A percentile compares a stretch with the other conserved stretches of the same genome.
phyloP scores from a whole-genome alignment of 2,113 vertebrate genomes.

The Eulacestoma nigropectus region DNA sequence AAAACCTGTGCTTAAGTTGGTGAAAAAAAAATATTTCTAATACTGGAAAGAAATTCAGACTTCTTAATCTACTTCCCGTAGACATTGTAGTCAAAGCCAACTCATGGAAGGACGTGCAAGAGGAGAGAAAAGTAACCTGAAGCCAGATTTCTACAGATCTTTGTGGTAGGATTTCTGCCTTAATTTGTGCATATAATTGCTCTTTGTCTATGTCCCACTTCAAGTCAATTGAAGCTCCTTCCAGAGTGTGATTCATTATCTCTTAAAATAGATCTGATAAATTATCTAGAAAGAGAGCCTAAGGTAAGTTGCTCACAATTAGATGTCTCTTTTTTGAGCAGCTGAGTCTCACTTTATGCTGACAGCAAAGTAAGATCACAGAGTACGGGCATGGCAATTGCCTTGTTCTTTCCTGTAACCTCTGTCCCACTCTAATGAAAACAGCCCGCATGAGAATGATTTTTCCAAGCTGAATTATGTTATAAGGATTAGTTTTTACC shows the following conservation, averaged over 20 bases:
- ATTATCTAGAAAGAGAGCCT: constrained; percentile 1
- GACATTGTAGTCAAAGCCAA: not conserved
- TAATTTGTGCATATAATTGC: constrained; percentile 12
- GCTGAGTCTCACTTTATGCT: not conserved
- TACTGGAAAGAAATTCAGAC: not conserved
- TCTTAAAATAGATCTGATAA: not conserved
- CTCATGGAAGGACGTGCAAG: not conserved
- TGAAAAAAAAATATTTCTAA: not conserved
- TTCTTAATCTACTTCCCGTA: not conserved
- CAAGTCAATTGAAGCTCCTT: constrained; percentile 1
- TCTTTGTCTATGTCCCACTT: not conserved
- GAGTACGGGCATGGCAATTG: not conserved
- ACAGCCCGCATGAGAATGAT: not conserved
- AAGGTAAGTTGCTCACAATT: not conserved
- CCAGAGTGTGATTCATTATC: not conserved
- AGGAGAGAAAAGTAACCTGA: not conserved
- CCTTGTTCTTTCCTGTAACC: not conserved
- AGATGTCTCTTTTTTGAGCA: not conserved
- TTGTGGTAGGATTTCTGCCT: not conserved
- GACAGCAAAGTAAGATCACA: not conserved
- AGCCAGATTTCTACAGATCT: not conserved
- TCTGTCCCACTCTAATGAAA: not conserved
- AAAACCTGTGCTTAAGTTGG: not conserved
- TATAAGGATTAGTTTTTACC: not conserved
- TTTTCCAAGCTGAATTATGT: not conserved